phyloP scores from a whole-genome alignment of 35 echinoderm and acorn worm species.

The Eucidaris tribuloides region DNA sequence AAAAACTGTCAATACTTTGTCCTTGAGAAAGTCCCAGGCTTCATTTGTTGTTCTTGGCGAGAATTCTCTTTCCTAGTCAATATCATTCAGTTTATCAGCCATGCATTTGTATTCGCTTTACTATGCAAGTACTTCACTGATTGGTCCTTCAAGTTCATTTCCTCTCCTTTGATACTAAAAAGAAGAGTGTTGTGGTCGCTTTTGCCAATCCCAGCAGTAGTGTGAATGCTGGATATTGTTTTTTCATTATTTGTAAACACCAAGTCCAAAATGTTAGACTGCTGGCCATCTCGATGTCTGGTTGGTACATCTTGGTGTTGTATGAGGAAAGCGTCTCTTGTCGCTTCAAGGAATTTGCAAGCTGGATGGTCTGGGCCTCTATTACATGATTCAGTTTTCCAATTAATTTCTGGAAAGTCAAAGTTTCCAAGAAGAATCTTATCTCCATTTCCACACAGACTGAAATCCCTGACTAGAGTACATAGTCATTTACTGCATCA shows the following conservation, averaged over 20 bases:
- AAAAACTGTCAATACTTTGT: background rate
- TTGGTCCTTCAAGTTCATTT: background rate
- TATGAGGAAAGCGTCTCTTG: background rate
- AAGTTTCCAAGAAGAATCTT: slow-evolving; percentile 6
- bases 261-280: background rate
- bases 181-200: background rate
- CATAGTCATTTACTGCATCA: background rate
- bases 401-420: background rate
- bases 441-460: background rate
- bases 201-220: background rate
- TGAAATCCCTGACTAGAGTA: background rate
- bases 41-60: background rate
- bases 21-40: background rate
- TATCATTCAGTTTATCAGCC: background rate
- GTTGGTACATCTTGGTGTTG: slow-evolving; percentile 1
- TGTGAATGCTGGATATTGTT: background rate
- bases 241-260: background rate
- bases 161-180: background rate
- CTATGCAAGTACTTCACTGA: background rate
- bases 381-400: background rate
- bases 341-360: background rate
- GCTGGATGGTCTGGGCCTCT: too few species aligned
- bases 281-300: background rate
- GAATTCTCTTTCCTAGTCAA: slow-evolving; percentile 18
- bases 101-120: slow-evolving; percentile 28